Conservation (phyloP, 2,797 vertebrate genomes). For the Phrynocephalus guinanensis region DNA sequence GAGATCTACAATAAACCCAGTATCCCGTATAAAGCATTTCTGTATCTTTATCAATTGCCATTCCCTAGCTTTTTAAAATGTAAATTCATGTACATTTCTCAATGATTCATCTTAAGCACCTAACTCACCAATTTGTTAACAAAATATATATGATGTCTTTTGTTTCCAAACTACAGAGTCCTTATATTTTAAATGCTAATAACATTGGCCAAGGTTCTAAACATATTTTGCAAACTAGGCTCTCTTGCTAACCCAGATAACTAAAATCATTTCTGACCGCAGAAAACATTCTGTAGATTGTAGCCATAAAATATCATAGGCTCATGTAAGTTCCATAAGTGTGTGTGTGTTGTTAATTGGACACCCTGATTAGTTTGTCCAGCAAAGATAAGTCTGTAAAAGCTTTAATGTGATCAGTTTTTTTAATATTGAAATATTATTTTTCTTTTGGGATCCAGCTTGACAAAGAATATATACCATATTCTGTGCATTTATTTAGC, state of each 20-base stretch:
- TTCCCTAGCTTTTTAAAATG: no score
- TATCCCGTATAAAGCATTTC: no score
- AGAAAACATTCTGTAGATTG: not conserved
- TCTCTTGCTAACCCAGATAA: not conserved
- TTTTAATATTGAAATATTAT: not conserved
- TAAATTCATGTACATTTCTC: not conserved
- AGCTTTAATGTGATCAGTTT: not conserved
- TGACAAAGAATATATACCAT: not conserved
- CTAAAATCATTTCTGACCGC: not conserved
- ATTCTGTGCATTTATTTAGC: not conserved
- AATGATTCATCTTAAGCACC: no score
- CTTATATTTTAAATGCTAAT: not conserved
- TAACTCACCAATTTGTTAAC: no score
- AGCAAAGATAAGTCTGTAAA: not conserved
- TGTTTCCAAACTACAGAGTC: not conserved
- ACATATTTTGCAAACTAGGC: not conserved
- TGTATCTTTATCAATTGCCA: no score
- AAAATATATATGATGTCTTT: not conserved
- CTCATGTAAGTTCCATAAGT: not conserved
- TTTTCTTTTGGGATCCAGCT: not conserved
- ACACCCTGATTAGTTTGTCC: no score
- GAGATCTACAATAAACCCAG: no score
- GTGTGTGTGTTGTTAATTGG: not conserved
- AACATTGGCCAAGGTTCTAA: not conserved
- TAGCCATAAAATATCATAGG: not conserved